Evolutionary conservation across 2,888 invertebrate species (phyloP), one percentile per base, ranked within the genome.

Genomic region (Nysson spinosus): DNA sequence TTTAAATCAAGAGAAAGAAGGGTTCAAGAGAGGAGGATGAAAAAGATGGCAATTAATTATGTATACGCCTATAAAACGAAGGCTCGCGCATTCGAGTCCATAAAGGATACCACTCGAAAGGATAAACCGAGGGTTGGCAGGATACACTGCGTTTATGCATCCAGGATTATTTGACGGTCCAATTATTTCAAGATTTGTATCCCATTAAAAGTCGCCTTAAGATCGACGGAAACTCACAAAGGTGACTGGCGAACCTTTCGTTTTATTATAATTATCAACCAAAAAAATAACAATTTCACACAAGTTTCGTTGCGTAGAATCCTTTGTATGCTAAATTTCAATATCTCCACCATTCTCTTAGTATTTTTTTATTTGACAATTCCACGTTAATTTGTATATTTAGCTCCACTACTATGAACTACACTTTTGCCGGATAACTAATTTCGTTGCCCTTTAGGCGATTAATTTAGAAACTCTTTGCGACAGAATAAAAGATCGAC

Each of bases 51-150:
- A 71, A 77, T 78, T 80, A 81, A 80, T 80, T 81, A 81, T 78
- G 78, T 81, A 79, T 79, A 78, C 80, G 72, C 67, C 72, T 65
- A 69, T 74, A 72, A 76, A 78, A 75, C 71, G 75, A 78, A 72
- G 69, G 69, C 57, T 72, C 72, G 69, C 69, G 69, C 69, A 74
- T 75, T 69, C 70, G 77, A 70, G 69, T 71, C 63, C 69, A 69
- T 75, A 72, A 75, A 77, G 61, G 65, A 69, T 60, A 62, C 26
- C 52, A 68, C 58, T 61, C 32, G 57, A 62, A 60, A 43, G 14
- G 46, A 28, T 30, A 47, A 26, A 28, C 57, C 71, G 61, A 54
- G 28, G 43, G 42, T 22, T 32, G 39, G 11, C 22, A 40, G 51
- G 17, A 28, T 4, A 26, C 24, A 19, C 9, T 3, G 14, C 65